Conservation (phyloP, 2,888 invertebrate species). For the Gymnosoma rotundatum region DNA sequence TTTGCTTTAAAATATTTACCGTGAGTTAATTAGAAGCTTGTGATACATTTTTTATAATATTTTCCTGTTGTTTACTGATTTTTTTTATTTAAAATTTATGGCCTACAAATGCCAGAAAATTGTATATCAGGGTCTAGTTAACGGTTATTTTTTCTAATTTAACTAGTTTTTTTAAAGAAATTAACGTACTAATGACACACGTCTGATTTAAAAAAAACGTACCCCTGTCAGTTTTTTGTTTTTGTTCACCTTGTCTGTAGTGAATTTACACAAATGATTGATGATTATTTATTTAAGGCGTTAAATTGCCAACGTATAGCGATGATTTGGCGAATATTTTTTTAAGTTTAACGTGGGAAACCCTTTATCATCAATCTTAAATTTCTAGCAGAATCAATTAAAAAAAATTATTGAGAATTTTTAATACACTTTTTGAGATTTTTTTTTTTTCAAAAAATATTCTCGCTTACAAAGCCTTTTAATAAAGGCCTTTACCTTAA, state of each 20-base stretch:
- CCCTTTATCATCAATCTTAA: slow-evolving; percentile 41
- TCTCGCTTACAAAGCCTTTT: too few relatives aligned
- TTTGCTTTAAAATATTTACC: slow-evolving; percentile 38
- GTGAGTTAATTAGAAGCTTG: slow-evolving; percentile 69
- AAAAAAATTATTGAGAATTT: too few relatives aligned
- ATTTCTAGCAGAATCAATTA: too few relatives aligned
- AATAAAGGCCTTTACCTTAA: too few relatives aligned
- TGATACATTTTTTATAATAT: slow-evolving; percentile 54
- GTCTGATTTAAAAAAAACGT: slow-evolving; percentile 45
- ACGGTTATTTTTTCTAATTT: slow-evolving; percentile 35
- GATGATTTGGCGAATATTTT: slow-evolving; percentile 44
- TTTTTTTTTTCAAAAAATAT: too few relatives aligned
- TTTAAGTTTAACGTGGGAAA: slow-evolving; percentile 50
- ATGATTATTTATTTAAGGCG: slow-evolving; percentile 56
- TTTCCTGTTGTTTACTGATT: slow-evolving; percentile 23
- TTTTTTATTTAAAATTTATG: slow-evolving; percentile 44
- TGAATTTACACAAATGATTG: slow-evolving; percentile 44
- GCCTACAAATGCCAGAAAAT: not conserved
- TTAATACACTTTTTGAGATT: too few relatives aligned
- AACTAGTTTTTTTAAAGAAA: slow-evolving; percentile 18
- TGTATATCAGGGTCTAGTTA: slow-evolving; percentile 63
- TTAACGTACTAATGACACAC: slow-evolving; percentile 38
- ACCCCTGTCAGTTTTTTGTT: slow-evolving; percentile 53
- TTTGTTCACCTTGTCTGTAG: slow-evolving; percentile 39
- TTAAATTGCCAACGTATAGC: slow-evolving; percentile 45